Percentiles rank a stretch among this genome's conserved stretches.
phyloP scores from a whole-genome alignment of 1,140 invertebrate species.

The Phymorhynchus buccinoides region DNA sequence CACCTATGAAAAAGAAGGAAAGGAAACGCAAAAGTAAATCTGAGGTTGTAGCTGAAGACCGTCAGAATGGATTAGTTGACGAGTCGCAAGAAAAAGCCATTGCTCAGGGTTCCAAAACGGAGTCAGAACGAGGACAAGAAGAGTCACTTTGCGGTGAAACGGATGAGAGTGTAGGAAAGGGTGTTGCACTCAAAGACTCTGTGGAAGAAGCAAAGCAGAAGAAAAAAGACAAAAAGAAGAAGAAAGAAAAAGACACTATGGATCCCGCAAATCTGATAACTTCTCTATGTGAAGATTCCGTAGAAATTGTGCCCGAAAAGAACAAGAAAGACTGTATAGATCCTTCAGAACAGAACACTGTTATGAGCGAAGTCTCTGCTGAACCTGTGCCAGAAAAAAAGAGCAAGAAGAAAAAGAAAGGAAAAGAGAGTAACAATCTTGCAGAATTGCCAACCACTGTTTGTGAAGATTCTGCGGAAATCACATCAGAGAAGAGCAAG shows the following conservation, averaged over 20 bases:
- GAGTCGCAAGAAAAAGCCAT: no score
- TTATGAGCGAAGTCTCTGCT: neutral
- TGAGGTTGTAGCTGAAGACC: neutral
- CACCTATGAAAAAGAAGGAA: constrained; percentile 20
- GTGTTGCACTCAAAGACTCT: neutral
- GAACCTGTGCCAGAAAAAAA: neutral
- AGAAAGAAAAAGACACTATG: neutral
- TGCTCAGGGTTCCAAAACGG: no score
- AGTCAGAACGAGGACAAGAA: no score
- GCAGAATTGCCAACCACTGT: neutral
- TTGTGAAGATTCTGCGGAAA: constrained; percentile 13
- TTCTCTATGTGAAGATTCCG: neutral
- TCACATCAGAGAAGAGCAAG: neutral
- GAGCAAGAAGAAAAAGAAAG: constrained; percentile 10
- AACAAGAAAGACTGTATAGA: neutral
- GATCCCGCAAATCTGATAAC: neutral
- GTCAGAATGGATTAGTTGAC: no score
- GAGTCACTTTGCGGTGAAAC: no score
- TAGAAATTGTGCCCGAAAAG: neutral
- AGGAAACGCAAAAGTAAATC: neutral
- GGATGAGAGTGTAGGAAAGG: neutral
- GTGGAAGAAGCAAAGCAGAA: neutral
- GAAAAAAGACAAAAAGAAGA: neutral
- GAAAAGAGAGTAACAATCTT: neutral
- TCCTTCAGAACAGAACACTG: no score